Evolutionary conservation across 2,888 invertebrate genomes (phyloP), one percentile per base, ranked within the genome.

Genomic region (Drosophila tripunctata): DNA sequence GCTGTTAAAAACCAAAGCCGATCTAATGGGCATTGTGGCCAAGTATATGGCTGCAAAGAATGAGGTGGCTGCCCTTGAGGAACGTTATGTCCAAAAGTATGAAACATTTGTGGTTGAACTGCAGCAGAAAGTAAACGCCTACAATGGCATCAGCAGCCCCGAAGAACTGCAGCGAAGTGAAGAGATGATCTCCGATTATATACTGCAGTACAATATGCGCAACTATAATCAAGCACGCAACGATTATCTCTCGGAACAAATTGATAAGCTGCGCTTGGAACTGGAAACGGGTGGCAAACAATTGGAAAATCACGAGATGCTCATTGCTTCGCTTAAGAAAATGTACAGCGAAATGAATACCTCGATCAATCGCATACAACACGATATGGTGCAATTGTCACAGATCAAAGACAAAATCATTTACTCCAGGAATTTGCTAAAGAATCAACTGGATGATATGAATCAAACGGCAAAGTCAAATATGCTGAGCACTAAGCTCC

Each of bases 381-480:
- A 89, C 33, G 91, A 91, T 41, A 86, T 90, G 74, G 54, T 84
- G 57, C 90, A 90, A 61, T 52, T 91, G 12, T 78, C 87, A 19
- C 89, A 90, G 75, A 89, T 90, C 27, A 91, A 90, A 55, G 90
- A 90, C 12, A 91, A 91, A 70, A 91, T 91, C n/a, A 60, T 89
- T 7, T 90, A 88, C 55, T 89, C 89, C 1, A 90, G 89, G 56
- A 89, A 88, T 55, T 75, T 90, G 65, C 52, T 90, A 52, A 84
- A 86, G 54, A 89, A 82, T 51, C 69, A 89, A 66, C 61, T 90
- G 38, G 74, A 82, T 19, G 90, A 90, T 36, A 79, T 88, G 77
- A 69, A 61, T 22, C 76, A 75, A 30, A 72, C 68, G 35, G 60
- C 66, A n/a, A 89, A 89, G 58, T 77, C 88, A 3, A 85, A 88